phyloP scores from a whole-genome alignment of 2,888 invertebrate genomes.

The Melangyna quadrimaculata region DNA sequence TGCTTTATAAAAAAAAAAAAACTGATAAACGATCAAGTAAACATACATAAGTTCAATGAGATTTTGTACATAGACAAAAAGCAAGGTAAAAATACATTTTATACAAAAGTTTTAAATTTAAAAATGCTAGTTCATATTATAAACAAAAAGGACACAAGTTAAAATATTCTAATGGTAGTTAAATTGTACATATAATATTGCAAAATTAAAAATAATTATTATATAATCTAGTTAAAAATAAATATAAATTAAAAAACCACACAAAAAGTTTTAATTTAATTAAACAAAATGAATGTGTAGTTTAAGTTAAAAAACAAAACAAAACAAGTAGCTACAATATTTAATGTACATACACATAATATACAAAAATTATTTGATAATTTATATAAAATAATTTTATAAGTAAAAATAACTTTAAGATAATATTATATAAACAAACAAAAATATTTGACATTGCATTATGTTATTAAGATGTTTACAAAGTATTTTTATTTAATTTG shows the following conservation, averaged over 20 bases:
- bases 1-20: constrained; percentile 12
- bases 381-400: constrained; percentile 55
- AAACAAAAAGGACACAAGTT: constrained; percentile 26
- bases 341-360: constrained; percentile 1
- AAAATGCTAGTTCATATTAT: constrained; percentile 25
- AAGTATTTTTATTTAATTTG: constrained; percentile 29
- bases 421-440: constrained; percentile 25
- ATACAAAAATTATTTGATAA: constrained; percentile 29
- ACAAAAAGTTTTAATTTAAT: constrained; percentile 47
- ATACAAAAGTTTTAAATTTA: constrained; percentile 51
- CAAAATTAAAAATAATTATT: constrained; percentile 17
- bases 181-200: constrained; percentile 60
- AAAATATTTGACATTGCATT: constrained; percentile 55
- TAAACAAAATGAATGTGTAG: constrained; percentile 15
- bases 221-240: constrained; percentile 26
- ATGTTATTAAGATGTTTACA: constrained; percentile 50
- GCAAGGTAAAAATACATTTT: constrained; percentile 48
- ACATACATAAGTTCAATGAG: constrained; percentile 50
- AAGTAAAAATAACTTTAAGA: constrained; percentile 16
- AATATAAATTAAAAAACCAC: constrained; percentile 14
- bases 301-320: background rate
- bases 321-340: constrained; percentile 32
- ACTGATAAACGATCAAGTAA: constrained; percentile 27
- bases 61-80: constrained; percentile 66
- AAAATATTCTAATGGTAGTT: constrained; percentile 50